A percentile compares a stretch with the other conserved stretches of the same genome.
Evolutionary conservation across 2,113 vertebrate species (phyloP).

Genomic region (Albula goreensis): DNA sequence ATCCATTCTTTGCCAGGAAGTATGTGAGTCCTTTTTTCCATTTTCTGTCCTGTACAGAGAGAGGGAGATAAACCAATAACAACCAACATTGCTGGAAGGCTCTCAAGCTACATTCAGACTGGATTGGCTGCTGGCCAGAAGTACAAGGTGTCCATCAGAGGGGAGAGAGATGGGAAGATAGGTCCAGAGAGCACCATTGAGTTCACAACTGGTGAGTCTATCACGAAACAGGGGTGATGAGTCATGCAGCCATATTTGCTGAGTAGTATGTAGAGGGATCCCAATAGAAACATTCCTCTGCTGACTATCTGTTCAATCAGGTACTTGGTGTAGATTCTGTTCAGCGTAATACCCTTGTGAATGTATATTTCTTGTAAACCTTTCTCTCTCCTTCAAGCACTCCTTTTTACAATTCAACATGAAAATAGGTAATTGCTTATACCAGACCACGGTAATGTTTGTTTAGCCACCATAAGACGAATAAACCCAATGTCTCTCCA

Average conservation of each 20-base stretch:
- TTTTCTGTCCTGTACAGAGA: conserved; percentile 56
- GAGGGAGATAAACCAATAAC: conserved; percentile 55
- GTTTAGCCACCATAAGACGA: too few relatives aligned
- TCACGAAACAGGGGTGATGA: not conserved
- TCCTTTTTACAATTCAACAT: too few relatives aligned
- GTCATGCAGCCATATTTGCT: too few relatives aligned
- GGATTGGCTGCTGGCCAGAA: conserved; percentile 71
- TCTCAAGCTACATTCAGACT: conserved; percentile 60
- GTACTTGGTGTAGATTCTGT: too few relatives aligned
- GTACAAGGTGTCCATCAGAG: conserved; percentile 63
- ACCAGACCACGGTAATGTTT: too few relatives aligned
- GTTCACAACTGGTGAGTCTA: conserved; percentile 68
- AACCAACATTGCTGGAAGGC: conserved; percentile 51
- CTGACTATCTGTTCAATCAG: too few relatives aligned
- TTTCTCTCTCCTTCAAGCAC: too few relatives aligned
- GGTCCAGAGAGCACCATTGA: conserved; percentile 53
- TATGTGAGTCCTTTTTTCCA: not conserved
- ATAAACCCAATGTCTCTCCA: not conserved
- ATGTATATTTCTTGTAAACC: too few relatives aligned
- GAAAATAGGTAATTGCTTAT: too few relatives aligned
- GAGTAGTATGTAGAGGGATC: not conserved
- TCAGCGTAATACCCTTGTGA: too few relatives aligned
- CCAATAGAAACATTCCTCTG: not conserved
- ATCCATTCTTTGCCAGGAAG: not conserved
- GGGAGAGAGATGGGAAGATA: conserved; percentile 53